A percentile compares a stretch with the other conserved stretches of the same genome.
These are phyloP conservation scores for Charanyca ferruginea DNA, from an alignment of 2,888 invertebrate species.

Conservation along the genomic window DNA sequence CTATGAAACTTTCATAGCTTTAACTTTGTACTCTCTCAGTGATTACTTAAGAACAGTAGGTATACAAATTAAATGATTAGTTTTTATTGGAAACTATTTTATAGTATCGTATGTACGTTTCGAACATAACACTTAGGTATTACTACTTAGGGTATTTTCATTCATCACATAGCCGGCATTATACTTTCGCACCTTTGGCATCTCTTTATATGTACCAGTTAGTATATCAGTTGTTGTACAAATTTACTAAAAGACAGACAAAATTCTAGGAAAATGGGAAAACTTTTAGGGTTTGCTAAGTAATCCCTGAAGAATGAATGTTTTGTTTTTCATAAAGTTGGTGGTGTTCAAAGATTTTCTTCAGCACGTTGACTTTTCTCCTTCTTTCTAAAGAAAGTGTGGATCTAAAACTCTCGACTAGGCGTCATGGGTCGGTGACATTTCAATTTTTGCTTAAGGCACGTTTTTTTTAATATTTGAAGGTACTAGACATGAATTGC, in stretches of 20 bases:
- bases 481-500: not conserved
- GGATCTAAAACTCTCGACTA: not conserved
- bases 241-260: no score
- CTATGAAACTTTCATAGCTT: slow-evolving; percentile 20
- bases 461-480: slow-evolving; percentile 16
- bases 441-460: not conserved
- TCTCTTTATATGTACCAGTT: no score
- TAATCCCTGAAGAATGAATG: not conserved
- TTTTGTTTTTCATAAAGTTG: slow-evolving; percentile 11
- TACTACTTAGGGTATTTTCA: not conserved
- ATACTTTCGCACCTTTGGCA: no score
- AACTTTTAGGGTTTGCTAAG: slow-evolving; percentile 13
- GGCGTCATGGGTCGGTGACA: not conserved
- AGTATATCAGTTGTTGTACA: no score
- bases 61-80: not conserved
- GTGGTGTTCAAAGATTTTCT: slow-evolving; percentile 1
- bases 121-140: no score
- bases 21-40: slow-evolving; percentile 16
- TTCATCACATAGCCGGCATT: no score
- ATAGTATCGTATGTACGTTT: no score
- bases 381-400: not conserved
- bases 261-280: slow-evolving; percentile 7
- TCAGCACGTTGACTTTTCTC: not conserved
- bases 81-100: no score
- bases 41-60: slow-evolving; percentile 5